Percentiles rank a stretch among this genome's conserved stretches.
Conservation (phyloP, 2,888 invertebrate genomes). For the Steinernema carpocapsae region DNA sequence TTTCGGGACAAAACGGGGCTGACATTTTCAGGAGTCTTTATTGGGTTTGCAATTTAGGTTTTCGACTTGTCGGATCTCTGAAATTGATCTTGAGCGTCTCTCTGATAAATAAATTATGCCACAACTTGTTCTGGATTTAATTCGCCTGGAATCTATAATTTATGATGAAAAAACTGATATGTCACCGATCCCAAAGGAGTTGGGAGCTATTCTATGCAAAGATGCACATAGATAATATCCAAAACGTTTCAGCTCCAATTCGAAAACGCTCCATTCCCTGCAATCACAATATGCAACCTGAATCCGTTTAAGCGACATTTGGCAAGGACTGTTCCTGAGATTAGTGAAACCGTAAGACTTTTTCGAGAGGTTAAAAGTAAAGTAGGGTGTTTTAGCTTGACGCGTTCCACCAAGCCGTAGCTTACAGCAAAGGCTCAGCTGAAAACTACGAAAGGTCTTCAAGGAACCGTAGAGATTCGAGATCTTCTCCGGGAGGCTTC, state of each 20-base stretch:
- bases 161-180: too few species aligned
- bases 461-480: constrained; percentile 40
- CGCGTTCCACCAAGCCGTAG: constrained; percentile 67
- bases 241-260: constrained; percentile 61
- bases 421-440: constrained; percentile 62
- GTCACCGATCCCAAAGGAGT: too few species aligned
- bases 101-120: not conserved
- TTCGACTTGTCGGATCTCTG: not conserved
- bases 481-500: constrained; percentile 54
- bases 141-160: not conserved
- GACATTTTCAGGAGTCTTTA: too few species aligned
- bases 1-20: too few species aligned
- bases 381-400: constrained; percentile 52
- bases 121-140: too few species aligned
- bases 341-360: constrained; percentile 60
- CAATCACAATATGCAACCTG: constrained; percentile 66
- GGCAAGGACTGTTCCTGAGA: constrained; percentile 63
- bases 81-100: constrained; percentile 29
- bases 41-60: too few species aligned
- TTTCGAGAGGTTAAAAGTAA: not conserved
- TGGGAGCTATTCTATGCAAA: too few species aligned
- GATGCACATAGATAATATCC: not conserved
- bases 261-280: constrained; percentile 64
- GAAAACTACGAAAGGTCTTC: constrained; percentile 41
- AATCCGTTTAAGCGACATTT: constrained; percentile 66